These are phyloP conservation scores for Psilopogon haemacephalus DNA, from an alignment of 2,113 vertebrate species.

Conservation along the genomic window DNA sequence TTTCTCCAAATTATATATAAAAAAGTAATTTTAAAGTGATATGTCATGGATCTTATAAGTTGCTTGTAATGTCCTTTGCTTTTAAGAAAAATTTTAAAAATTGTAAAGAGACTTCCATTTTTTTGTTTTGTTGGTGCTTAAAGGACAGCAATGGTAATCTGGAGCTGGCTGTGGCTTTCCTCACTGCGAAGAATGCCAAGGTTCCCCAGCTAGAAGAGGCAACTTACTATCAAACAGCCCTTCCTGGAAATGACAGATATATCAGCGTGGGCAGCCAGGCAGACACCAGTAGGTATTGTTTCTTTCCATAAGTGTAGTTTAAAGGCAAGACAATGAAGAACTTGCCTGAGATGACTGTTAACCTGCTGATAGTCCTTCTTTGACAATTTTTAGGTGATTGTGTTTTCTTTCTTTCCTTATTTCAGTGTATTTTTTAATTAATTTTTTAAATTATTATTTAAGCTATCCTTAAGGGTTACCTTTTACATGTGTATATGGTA, in stretches of 20 bases:
- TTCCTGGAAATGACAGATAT: conserved; percentile 91
- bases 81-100: not conserved
- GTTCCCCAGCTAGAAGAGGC: conserved; percentile 91
- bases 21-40: too few species aligned
- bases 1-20: not conserved
- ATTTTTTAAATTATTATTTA: not conserved
- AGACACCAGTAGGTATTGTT: conserved; percentile 87
- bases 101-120: not conserved
- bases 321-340: not conserved
- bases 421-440: not conserved
- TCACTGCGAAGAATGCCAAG: conserved; percentile 94
- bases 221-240: conserved; percentile 91
- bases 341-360: not conserved
- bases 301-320: not conserved
- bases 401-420: not conserved
- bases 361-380: not conserved
- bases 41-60: not conserved
- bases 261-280: conserved; percentile 98
- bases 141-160: conserved; percentile 97
- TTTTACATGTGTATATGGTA: not conserved
- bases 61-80: not conserved
- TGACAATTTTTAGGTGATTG: not conserved
- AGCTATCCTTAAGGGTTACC: not conserved
- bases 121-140: conserved; percentile 43
- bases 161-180: conserved; percentile 91